Evolutionary conservation across 2,888 invertebrate genomes (phyloP).

Genomic region (Xanthorhoe designata): DNA sequence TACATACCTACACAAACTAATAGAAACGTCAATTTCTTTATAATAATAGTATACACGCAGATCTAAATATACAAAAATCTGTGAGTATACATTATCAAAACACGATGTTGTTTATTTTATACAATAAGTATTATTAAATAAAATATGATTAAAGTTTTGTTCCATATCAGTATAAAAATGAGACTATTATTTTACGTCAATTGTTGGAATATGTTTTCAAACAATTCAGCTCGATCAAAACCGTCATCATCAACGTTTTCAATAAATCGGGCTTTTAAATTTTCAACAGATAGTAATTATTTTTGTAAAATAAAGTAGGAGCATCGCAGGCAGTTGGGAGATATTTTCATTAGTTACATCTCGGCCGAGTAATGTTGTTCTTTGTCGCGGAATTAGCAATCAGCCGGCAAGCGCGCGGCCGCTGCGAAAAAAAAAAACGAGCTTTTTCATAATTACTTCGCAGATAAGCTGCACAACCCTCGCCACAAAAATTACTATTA

Average conservation of each 20-base stretch:
- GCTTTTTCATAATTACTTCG: slow-evolving; percentile 75
- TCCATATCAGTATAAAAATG: no score
- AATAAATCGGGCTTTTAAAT: background rate
- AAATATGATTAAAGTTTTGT: no score
- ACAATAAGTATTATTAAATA: no score
- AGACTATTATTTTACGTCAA: no score
- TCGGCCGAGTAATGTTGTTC: slow-evolving; percentile 68
- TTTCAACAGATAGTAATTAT: slow-evolving; percentile 6
- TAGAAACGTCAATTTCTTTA: no score
- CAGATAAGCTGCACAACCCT: slow-evolving; percentile 73
- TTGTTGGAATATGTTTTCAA: background rate
- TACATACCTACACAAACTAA: no score
- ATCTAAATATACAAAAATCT: no score
- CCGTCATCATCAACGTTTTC: background rate
- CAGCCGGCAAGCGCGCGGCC: slow-evolving; percentile 53
- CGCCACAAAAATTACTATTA: slow-evolving; percentile 70
- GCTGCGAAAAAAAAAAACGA: slow-evolving; percentile 61
- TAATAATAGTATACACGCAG: no score
- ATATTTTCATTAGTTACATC: slow-evolving; percentile 67
- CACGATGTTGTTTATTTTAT: no score
- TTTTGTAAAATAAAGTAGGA: slow-evolving; percentile 23
- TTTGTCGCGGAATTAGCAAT: slow-evolving; percentile 82
- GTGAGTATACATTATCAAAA: no score
- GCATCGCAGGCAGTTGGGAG: slow-evolving; percentile 43
- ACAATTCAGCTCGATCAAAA: background rate